Evolutionary conservation across 2,113 vertebrate genomes (phyloP), one percentile per base, ranked within the genome.

Genomic region (Cryptomyrus ogoouensis): DNA sequence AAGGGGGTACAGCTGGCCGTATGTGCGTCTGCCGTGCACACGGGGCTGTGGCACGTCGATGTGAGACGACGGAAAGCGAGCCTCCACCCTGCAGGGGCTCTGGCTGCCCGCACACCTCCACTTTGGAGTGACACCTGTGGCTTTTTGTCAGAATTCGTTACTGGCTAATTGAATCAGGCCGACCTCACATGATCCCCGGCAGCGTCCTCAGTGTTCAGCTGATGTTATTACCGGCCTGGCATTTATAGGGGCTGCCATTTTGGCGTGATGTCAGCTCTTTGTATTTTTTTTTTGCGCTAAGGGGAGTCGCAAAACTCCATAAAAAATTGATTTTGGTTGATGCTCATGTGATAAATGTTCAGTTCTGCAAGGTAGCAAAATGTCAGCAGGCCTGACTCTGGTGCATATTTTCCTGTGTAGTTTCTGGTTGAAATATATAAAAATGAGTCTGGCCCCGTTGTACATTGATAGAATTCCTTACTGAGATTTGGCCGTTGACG

Each of bases 271-370:
- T 66, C 50, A 83, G 39, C 50, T 39, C 84, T 46, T 47, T 87
- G 13, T 87, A 39, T 53, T 86, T 27, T 86, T 49, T 53, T 66
- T 70, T 53, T 47, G 19, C 0, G 5, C 50, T 4, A 49, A 49
- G 49, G 87, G 50, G 49, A 58, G 46, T 77, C 89, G 56, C 39
- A 35, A 53, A 83, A 50, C 74, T 89, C 83, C 90, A 83, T 49
- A 89, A 90, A 50, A 84, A 89, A 91, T 87, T 91, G 91, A 93
- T 91, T 91, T 83, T 90, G 88, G 50, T 27, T 84, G 89, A 89
- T 83, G 35, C 77, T 35, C 49, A 12, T 39, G 70, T 89, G 70
- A 80, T 27, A 89, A 44, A 89, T 89, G 50, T 83, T n/a, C 74
- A 88, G 86, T 92, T 91, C 86, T 87, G 53, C 86, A 15, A 74